Evolutionary conservation across 2,113 vertebrate species (phyloP).

Genomic region (Thomomys bottae): DNA sequence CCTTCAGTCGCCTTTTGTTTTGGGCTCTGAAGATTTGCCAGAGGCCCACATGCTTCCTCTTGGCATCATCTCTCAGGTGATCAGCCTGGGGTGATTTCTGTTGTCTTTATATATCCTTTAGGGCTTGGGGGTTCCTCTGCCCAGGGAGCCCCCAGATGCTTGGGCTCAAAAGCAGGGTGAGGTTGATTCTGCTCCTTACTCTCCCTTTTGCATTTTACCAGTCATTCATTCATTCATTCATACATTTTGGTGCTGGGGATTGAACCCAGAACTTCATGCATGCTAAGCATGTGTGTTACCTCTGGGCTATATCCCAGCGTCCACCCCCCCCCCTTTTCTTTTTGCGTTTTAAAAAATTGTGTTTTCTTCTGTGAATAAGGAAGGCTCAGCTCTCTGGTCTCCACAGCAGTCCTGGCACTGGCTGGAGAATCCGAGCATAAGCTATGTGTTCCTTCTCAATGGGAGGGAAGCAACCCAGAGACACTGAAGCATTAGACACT

Average conservation of each 20-base stretch:
- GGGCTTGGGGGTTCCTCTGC: not conserved
- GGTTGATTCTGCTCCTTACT: rapidly evolving
- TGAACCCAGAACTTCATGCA: not conserved
- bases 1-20: rapidly evolving
- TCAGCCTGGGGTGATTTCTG: too few species aligned
- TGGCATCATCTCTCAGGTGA: not conserved
- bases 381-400: not conserved
- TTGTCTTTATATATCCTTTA: not conserved
- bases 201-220: too few species aligned
- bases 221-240: not conserved
- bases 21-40: rapidly evolving
- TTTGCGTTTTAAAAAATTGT: too few species aligned
- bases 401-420: not conserved
- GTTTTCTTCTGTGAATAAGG: not conserved
- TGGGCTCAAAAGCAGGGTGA: not conserved
- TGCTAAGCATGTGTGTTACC: not conserved
- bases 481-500: slow-evolving; percentile 61
- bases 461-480: slow-evolving; percentile 43
- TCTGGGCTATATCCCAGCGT: not conserved
- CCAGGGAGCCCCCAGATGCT: rapidly evolving
- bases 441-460: slow-evolving; percentile 40
- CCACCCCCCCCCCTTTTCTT: not conserved
- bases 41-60: not conserved
- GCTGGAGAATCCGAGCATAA: not conserved
- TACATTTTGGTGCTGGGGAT: not conserved